phyloP scores from a whole-genome alignment of 2,113 vertebrate genomes.

The Machaerirhynchus nigripectus region DNA sequence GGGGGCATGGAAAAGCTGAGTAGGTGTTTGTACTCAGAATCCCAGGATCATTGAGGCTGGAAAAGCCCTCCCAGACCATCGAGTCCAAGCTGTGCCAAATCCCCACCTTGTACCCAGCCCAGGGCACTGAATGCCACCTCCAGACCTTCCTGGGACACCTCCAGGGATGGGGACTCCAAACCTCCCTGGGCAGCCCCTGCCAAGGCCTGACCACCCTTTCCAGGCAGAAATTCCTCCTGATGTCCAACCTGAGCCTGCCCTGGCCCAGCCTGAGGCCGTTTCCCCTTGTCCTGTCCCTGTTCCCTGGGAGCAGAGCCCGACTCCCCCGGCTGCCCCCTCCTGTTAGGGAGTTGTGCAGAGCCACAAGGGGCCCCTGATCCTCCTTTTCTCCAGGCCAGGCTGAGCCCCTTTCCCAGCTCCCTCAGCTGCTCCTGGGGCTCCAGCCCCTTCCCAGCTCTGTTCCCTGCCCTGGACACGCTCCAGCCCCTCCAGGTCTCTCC shows the following conservation, averaged over 20 bases:
- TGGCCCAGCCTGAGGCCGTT: not conserved
- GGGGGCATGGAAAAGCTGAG: not conserved
- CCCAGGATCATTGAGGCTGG: accelerated
- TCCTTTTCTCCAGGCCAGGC: not conserved
- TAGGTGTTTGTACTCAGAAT: not conserved
- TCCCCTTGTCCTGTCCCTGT: not conserved
- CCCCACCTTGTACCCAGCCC: not conserved
- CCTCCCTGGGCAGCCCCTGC: not conserved
- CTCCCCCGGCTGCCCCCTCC: too few relatives aligned
- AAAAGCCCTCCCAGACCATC: accelerated
- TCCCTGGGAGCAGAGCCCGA: not conserved
- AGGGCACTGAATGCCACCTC: not conserved
- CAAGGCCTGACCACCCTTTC: not conserved
- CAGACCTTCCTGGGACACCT: accelerated
- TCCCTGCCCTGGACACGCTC: not conserved
- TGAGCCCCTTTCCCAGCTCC: not conserved
- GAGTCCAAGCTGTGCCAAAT: accelerated
- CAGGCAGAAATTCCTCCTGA: accelerated
- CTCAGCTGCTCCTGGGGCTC: not conserved
- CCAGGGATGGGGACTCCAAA: not conserved
- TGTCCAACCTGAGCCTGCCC: not conserved
- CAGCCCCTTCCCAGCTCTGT: not conserved
- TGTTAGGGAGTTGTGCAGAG: too few relatives aligned
- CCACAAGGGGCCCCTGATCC: not conserved
- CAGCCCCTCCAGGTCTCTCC: not conserved